Evolutionary conservation across 2,113 vertebrate species (phyloP).

Genomic region (Podilymbus podiceps): DNA sequence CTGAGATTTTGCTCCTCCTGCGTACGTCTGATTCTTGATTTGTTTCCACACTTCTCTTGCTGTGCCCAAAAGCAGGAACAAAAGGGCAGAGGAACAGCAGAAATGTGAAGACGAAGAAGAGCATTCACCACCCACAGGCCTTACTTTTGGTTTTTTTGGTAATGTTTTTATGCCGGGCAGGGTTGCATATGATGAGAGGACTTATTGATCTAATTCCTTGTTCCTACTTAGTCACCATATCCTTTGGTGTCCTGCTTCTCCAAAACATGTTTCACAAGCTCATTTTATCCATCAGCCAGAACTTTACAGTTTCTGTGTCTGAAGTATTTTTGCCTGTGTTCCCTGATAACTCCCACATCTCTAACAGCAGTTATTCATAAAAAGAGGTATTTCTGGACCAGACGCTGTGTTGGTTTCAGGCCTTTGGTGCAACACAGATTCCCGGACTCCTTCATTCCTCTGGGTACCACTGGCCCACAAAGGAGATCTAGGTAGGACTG

Average conservation of each 20-base stretch:
- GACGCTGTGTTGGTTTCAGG: accelerated
- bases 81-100: slow-evolving; percentile 30
- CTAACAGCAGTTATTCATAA: not conserved
- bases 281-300: not conserved
- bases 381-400: not conserved
- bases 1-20: slow-evolving; percentile 22
- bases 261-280: not conserved
- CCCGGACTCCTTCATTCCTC: not conserved
- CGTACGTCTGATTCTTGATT: not conserved
- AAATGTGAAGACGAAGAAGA: slow-evolving; percentile 6
- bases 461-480: not conserved
- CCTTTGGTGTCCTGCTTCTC: not conserved
- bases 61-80: slow-evolving; percentile 43
- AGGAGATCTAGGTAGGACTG: not conserved
- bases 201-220: slow-evolving; percentile 7
- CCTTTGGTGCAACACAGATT: not conserved
- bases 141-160: not conserved
- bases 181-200: not conserved
- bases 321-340: not conserved
- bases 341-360: not conserved
- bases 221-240: not conserved
- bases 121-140: not conserved
- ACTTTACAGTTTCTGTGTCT: not conserved
- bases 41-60: slow-evolving; percentile 18
- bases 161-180: not conserved